Conservation (phyloP, 2,888 invertebrate genomes). For the Drosophila anomalata region DNA sequence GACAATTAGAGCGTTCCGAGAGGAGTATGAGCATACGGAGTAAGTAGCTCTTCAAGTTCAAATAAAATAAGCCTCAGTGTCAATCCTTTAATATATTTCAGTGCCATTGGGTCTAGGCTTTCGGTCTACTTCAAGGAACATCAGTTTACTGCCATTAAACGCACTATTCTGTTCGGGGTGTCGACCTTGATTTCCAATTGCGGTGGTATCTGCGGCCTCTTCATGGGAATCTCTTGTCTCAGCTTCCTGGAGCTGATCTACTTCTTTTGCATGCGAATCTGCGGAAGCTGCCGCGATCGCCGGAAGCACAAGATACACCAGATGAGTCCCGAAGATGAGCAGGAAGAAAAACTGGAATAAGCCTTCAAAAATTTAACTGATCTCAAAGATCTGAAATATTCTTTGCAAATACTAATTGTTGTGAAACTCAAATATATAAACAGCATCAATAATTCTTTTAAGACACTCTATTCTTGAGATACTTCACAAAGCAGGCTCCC, state of each 20-base stretch:
- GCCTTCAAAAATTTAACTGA: neutral
- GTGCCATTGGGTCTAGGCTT: conserved; percentile 86
- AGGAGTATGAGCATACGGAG: conserved; percentile 79
- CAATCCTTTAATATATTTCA: conserved; percentile 64
- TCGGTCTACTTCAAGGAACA: conserved; percentile 89
- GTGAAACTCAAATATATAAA: conserved; percentile 4
- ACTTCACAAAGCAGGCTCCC: no score
- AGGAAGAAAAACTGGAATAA: conserved; percentile 11
- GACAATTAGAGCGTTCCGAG: conserved; percentile 74
- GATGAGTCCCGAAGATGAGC: conserved; percentile 16
- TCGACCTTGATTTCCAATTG: conserved; percentile 89
- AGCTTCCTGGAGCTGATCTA: conserved; percentile 85
- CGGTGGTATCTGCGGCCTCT: conserved; percentile 87
- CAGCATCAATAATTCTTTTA: neutral
- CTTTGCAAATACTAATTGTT: neutral
- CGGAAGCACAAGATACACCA: conserved; percentile 66
- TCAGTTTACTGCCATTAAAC: conserved; percentile 88
- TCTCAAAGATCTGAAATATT: neutral
- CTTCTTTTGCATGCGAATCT: conserved; percentile 84
- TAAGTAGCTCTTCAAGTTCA: conserved; percentile 43
- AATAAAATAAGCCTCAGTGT: neutral
- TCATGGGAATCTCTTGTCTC: conserved; percentile 83
- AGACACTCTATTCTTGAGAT: no score
- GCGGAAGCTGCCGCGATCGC: conserved; percentile 72
- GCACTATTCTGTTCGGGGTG: conserved; percentile 88